phyloP scores from a whole-genome alignment of 1,140 invertebrate species.

The Drosophila watanabei region DNA sequence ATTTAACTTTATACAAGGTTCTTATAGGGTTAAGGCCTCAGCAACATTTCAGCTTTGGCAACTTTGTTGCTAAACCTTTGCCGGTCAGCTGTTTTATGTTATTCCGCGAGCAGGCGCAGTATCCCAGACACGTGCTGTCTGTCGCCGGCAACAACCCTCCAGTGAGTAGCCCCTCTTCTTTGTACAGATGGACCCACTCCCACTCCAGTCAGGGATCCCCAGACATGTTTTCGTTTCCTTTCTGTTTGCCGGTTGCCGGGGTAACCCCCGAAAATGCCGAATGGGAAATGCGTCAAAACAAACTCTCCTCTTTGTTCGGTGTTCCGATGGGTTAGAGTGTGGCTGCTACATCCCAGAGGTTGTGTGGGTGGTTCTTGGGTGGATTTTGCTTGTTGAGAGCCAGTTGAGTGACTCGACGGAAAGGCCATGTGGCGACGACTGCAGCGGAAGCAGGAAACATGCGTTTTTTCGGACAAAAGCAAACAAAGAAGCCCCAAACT shows the following conservation, averaged over 20 bases:
- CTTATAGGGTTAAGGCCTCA: conserved; percentile 5
- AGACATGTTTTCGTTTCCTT: conserved; percentile 65
- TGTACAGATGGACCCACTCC: not conserved
- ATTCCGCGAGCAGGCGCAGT: conserved; percentile 67
- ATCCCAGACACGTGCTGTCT: conserved; percentile 58
- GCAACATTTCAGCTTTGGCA: conserved; percentile 26
- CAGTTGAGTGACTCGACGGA: conserved; percentile 40
- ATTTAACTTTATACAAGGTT: not conserved
- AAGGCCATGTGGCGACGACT: conserved; percentile 13
- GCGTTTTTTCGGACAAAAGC: conserved; percentile 63
- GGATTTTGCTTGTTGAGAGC: conserved; percentile 4
- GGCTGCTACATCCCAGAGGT: not conserved
- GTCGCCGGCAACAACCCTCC: conserved; percentile 34
- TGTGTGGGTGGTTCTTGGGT: not conserved
- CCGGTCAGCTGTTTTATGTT: conserved; percentile 49
- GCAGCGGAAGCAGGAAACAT: conserved; percentile 74
- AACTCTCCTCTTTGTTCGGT: conserved; percentile 60
- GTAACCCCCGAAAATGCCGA: conserved; percentile 51
- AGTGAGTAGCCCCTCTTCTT: conserved; percentile 3
- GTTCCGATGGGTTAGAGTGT: conserved; percentile 29
- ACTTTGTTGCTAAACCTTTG: conserved; percentile 26
- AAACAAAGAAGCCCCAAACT: conserved; percentile 38
- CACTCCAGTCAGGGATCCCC: conserved; percentile 18
- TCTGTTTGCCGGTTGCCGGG: conserved; percentile 66
- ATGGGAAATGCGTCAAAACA: conserved; percentile 72